Evolutionary conservation across 2,113 vertebrate species (phyloP), one percentile per base, ranked within the genome.

Genomic region (Rhinolophus sinicus): DNA sequence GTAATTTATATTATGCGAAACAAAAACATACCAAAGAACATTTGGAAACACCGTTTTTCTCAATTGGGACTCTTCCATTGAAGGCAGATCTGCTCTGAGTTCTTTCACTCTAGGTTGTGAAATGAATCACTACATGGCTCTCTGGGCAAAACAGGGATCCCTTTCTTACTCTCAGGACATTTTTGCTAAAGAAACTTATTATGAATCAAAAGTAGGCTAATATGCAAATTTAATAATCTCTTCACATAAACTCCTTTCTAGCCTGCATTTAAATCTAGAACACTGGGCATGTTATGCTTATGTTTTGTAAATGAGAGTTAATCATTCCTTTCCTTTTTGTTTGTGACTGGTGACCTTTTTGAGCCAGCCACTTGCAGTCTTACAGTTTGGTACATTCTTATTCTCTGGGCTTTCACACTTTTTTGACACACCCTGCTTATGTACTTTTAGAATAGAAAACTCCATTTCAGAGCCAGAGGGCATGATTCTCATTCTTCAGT

Each of bases 401-500:
- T 50, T 95, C 14, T 90, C 18, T 62, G 67, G 58, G 7, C 35
- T 50, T 40, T 14, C 82, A 1, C 47, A 44, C 40, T 44, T 44
- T 44, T 44, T 44, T 44, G 40, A 44, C 40, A 26, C 18, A 77
- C 14, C 82, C 84, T 96, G 69, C 56, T 98, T 98, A 93, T 95
- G 70, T 95, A 89, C 94, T 98, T 93, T 81, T 89, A 95, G 75
- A 69, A 93, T 75, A 96, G 94, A 96, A 98, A 50, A 96, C 77
- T 93, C 78, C 33, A 19, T 97, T 98, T 98, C 77, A 85, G 38
- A 89, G 44, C 9, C 92, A 78, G 75, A 93, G 91, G 97, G 83
- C 64, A 96, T 80, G 60, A 95, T 96, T 98, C 91, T 95, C 26
- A 90, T 97, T 98, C 96, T 96, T 94, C 33, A 19, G 97, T 93